phyloP scores from a whole-genome alignment of 2,888 invertebrate species.

The Tetragonula carbonaria region DNA sequence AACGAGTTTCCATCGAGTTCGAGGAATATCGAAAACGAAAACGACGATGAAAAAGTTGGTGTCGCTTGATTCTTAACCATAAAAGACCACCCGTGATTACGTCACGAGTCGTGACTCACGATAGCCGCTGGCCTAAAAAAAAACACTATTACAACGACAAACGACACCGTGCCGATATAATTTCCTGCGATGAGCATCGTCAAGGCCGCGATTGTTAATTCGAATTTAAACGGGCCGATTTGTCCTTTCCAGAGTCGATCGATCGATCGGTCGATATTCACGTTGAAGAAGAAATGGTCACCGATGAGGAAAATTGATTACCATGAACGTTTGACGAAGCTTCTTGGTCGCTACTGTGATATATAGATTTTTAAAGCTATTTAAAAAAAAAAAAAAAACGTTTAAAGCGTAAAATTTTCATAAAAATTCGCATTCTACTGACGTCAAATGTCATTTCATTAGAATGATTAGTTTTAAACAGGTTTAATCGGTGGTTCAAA shows the following conservation, averaged over 20 bases:
- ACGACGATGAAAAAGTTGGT: slow-evolving; percentile 20
- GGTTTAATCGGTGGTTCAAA: no score
- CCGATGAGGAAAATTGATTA: background rate
- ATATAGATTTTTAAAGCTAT: no score
- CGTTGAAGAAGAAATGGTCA: background rate
- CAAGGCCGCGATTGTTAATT: slow-evolving; percentile 23
- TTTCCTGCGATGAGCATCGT: slow-evolving; percentile 46
- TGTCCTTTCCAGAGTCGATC: background rate
- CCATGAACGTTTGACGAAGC: no score
- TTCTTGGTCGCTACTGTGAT: background rate
- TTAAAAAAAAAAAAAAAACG: no score
- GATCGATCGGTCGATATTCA: background rate
- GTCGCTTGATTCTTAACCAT: slow-evolving; percentile 75
- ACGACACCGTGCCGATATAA: slow-evolving; percentile 54
- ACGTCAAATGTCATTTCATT: no score
- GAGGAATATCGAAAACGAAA: slow-evolving; percentile 55
- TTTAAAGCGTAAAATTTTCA: no score
- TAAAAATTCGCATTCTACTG: no score
- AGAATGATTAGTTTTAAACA: no score
- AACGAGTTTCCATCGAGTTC: slow-evolving; percentile 32
- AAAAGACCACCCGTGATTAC: slow-evolving; percentile 73
- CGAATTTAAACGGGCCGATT: slow-evolving; percentile 13
- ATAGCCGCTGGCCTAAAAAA: slow-evolving; percentile 70
- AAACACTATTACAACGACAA: slow-evolving; percentile 65
- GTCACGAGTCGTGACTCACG: slow-evolving; percentile 73